phyloP scores from a whole-genome alignment of 2,113 vertebrate genomes.

The Stigmatopora argus region DNA sequence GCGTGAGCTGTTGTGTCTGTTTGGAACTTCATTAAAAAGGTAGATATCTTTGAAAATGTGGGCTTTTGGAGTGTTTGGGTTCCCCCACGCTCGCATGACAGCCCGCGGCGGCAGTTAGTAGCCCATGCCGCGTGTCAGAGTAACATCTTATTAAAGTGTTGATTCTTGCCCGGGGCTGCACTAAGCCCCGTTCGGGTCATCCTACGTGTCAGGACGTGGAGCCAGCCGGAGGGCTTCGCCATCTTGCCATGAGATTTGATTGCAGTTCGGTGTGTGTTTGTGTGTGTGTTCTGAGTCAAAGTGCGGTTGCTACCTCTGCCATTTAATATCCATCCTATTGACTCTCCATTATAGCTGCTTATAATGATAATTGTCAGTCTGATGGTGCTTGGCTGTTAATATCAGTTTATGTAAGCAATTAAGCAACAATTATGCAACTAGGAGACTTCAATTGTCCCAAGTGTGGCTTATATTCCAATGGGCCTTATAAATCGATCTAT shows the following conservation, averaged over 20 bases:
- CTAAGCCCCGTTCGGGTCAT: slow-evolving; percentile 44
- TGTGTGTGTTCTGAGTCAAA: slow-evolving; percentile 48
- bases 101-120: slow-evolving; percentile 29
- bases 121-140: slow-evolving; percentile 30
- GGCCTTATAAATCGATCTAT: no score
- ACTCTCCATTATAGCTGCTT: slow-evolving; percentile 59
- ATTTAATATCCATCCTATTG: slow-evolving; percentile 60
- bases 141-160: slow-evolving; percentile 44
- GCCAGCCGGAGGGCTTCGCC: slow-evolving; percentile 25
- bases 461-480: not conserved
- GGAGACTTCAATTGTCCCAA: no score
- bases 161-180: slow-evolving; percentile 34
- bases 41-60: slow-evolving; percentile 19
- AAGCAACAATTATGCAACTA: slow-evolving; percentile 11
- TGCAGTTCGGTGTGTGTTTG: slow-evolving; percentile 11
- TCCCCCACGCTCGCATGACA: slow-evolving; percentile 12
- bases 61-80: slow-evolving; percentile 6
- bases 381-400: slow-evolving; percentile 38
- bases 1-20: not conserved
- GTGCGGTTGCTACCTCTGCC: slow-evolving; percentile 60
- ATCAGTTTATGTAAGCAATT: slow-evolving; percentile 37
- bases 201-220: slow-evolving; percentile 58
- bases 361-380: slow-evolving; percentile 65
- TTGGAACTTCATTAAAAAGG: slow-evolving; percentile 27
- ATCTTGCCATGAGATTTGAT: slow-evolving; percentile 37